Conservation (phyloP, 2,888 invertebrate genomes). For the Lepidocyrtinus sp. region DNA sequence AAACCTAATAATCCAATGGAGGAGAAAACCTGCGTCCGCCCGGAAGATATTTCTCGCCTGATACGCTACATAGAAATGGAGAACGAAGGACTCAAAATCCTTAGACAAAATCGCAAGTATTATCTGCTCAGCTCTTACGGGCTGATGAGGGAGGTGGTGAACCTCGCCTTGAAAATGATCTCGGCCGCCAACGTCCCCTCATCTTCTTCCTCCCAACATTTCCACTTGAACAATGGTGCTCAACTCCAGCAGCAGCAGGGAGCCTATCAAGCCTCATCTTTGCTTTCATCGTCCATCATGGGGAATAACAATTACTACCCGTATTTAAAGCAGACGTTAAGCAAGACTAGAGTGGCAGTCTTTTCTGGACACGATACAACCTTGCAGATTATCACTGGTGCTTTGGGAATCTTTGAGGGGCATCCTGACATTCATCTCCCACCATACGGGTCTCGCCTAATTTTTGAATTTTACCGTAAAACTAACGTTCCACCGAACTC, state of each 20-base stretch:
- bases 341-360: constrained; percentile 78
- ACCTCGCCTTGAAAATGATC: constrained; percentile 66
- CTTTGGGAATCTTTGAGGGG: constrained; percentile 80
- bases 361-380: constrained; percentile 96
- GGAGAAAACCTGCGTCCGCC: constrained; percentile 77
- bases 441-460: constrained; percentile 88
- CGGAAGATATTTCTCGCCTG: constrained; percentile 83
- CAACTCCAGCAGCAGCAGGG: constrained; percentile 31
- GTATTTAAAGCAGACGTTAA: constrained; percentile 34
- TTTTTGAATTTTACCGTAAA: constrained; percentile 89
- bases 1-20: constrained; percentile 71
- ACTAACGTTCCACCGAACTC: constrained; percentile 70
- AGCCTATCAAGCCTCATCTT: constrained; percentile 44
- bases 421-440: constrained; percentile 78
- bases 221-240: constrained; percentile 36
- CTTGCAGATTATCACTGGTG: constrained; percentile 85
- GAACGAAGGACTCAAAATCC: constrained; percentile 62
- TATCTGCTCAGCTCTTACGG: constrained; percentile 68
- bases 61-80: constrained; percentile 90
- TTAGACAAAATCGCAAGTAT: constrained; percentile 63
- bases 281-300: constrained; percentile 53
- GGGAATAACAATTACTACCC: constrained; percentile 58
- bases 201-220: constrained; percentile 28
- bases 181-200: constrained; percentile 15
- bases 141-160: constrained; percentile 68